A percentile compares a stretch with the other conserved stretches of the same genome.
Conservation (phyloP, 2,888 invertebrate species). For the Diaphora mendica region DNA sequence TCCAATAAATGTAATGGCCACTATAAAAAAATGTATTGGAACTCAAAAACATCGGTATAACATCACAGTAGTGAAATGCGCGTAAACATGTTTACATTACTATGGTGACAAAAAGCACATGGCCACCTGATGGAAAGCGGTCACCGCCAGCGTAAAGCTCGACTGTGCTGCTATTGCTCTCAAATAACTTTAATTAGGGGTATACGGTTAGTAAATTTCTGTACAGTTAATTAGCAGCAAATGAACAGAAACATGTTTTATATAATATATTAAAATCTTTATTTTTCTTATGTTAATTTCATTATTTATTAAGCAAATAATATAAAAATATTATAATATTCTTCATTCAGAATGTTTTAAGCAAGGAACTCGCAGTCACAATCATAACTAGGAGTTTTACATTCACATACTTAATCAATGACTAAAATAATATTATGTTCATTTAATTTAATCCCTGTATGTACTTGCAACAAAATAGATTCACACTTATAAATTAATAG, state of each 20-base stretch:
- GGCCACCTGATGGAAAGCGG: not conserved
- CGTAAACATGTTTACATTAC: not conserved
- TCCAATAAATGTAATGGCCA: no score
- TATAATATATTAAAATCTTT: slow-evolving; percentile 4
- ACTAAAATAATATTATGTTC: slow-evolving; percentile 8
- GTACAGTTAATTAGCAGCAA: slow-evolving; percentile 7
- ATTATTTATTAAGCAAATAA: slow-evolving; percentile 17
- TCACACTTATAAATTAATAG: slow-evolving; percentile 11
- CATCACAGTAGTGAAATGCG: not conserved
- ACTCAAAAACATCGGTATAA: not conserved
- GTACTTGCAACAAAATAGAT: slow-evolving; percentile 12
- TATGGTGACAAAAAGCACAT: not conserved
- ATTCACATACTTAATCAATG: slow-evolving; percentile 9
- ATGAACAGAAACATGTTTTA: slow-evolving; percentile 5
- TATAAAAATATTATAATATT: slow-evolving; percentile 22
- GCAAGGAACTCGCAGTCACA: slow-evolving; percentile 7
- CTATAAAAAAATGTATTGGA: no score
- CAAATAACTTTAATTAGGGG: not conserved
- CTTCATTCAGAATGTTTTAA: slow-evolving; percentile 16
- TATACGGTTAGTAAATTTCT: slow-evolving; percentile 9
- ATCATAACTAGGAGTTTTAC: not conserved
- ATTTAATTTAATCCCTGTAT: slow-evolving; percentile 30
- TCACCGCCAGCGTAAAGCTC: not conserved
- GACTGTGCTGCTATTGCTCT: not conserved
- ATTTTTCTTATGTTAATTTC: slow-evolving; percentile 25